Evolutionary conservation across 2,888 invertebrate species (phyloP).

Genomic region (Priocnemis perturbator): DNA sequence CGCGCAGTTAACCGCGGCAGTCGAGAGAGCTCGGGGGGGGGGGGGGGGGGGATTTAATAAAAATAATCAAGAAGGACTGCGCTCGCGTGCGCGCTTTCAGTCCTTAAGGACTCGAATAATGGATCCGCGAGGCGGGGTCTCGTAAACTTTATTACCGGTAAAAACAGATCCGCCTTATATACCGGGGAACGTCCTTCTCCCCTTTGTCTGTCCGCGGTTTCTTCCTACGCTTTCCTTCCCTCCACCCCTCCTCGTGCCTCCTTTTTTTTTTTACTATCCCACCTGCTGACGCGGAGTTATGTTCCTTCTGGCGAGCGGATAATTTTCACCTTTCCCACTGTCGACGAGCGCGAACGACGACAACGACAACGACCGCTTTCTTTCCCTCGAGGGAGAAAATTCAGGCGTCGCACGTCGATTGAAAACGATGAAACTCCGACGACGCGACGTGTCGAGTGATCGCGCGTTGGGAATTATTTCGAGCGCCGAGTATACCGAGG

Average conservation of each 20-base stretch:
- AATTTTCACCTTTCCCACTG: neutral
- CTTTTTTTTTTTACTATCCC: neutral
- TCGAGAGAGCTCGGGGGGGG: neutral
- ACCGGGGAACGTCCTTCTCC: slow-evolving; percentile 19
- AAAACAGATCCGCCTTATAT: slow-evolving; percentile 43
- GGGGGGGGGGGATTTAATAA: slow-evolving; percentile 5
- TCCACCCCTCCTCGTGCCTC: neutral
- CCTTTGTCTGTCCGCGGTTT: neutral
- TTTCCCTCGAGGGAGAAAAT: too few relatives aligned
- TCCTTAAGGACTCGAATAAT: slow-evolving; percentile 35
- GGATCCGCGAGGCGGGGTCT: slow-evolving; percentile 38
- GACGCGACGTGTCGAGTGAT: too few relatives aligned
- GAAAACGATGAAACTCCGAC: too few relatives aligned
- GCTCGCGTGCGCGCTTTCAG: too few relatives aligned
- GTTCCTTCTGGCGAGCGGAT: neutral
- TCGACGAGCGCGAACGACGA: too few relatives aligned
- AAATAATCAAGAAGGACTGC: slow-evolving; percentile 8
- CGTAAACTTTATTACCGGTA: slow-evolving; percentile 66
- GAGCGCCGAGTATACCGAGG: too few relatives aligned
- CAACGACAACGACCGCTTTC: too few relatives aligned
- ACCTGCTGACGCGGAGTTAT: slow-evolving; percentile 6
- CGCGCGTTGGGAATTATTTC: too few relatives aligned
- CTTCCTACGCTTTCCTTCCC: slow-evolving; percentile 2
- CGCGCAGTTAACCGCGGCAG: slow-evolving; percentile 4
- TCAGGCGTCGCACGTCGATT: too few relatives aligned